Evolutionary conservation across 2,888 invertebrate species (phyloP).

Genomic region (Glyphotaelius pellucidus): DNA sequence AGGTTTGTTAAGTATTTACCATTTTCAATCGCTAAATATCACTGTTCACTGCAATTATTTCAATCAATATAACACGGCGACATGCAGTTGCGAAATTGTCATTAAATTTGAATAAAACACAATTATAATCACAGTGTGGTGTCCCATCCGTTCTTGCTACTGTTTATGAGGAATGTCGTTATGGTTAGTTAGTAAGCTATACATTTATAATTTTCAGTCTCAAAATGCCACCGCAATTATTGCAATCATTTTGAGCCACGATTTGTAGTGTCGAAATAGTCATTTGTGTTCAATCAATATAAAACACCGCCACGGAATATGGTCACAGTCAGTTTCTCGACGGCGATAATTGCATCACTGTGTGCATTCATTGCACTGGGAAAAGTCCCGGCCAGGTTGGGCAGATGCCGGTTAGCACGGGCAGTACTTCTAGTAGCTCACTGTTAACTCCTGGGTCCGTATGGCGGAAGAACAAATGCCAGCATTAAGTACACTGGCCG

Average conservation of each 20-base stretch:
- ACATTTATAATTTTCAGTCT: not conserved
- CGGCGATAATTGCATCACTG: not conserved
- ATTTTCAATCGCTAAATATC: not conserved
- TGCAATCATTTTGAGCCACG: not conserved
- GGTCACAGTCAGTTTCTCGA: not conserved
- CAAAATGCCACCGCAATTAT: not conserved
- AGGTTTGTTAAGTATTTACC: not conserved
- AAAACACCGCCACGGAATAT: not conserved
- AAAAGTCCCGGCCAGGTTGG: not conserved
- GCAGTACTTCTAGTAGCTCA: not conserved
- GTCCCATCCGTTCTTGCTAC: too few species aligned
- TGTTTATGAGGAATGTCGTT: too few species aligned
- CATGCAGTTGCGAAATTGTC: not conserved
- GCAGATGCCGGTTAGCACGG: not conserved
- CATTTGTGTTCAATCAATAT: not conserved
- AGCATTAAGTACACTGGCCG: constrained; percentile 7
- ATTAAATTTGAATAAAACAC: too few species aligned
- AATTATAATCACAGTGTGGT: too few species aligned
- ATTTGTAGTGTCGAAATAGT: not conserved
- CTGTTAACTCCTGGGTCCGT: not conserved
- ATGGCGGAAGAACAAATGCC: constrained; percentile 11
- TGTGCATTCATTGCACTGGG: not conserved
- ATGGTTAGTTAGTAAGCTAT: too few species aligned
- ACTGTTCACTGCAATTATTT: not conserved
- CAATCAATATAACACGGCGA: not conserved